Conservation (phyloP, 2,888 invertebrate genomes). For the Drosophila colorata region DNA sequence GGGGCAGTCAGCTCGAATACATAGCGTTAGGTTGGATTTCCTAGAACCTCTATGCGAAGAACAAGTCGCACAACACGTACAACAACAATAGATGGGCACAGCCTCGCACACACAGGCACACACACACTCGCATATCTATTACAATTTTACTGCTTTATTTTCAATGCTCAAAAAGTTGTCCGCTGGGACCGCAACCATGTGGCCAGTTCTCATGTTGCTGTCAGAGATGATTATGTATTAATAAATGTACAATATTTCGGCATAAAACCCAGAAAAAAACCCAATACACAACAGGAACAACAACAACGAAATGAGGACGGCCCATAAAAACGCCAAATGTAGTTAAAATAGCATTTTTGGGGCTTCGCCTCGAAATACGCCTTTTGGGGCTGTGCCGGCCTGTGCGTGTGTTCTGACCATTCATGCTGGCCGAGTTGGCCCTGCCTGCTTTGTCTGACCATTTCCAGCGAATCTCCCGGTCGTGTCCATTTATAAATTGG, state of each 20-base stretch:
- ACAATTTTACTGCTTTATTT: slow-evolving; percentile 75
- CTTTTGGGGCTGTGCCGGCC: slow-evolving; percentile 2
- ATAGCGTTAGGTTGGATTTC: slow-evolving; percentile 60
- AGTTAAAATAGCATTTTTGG: slow-evolving; percentile 71
- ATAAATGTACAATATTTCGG: slow-evolving; percentile 71
- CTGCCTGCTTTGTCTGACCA: slow-evolving; percentile 11
- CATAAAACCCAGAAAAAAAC: slow-evolving; percentile 31
- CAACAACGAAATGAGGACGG: slow-evolving; percentile 21
- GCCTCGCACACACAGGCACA: slow-evolving; percentile 10
- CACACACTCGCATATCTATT: slow-evolving; percentile 50
- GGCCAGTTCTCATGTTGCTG: slow-evolving; percentile 57
- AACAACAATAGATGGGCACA: slow-evolving; percentile 36
- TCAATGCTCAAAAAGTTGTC: slow-evolving; percentile 55
- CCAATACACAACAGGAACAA: not conserved
- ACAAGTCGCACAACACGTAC: slow-evolving; percentile 35
- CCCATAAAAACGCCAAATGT: slow-evolving; percentile 64
- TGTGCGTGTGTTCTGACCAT: slow-evolving; percentile 73
- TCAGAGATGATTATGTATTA: slow-evolving; percentile 73
- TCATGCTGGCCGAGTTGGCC: slow-evolving; percentile 25
- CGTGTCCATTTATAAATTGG: slow-evolving; percentile 48
- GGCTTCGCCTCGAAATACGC: slow-evolving; percentile 8
- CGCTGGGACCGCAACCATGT: slow-evolving; percentile 57
- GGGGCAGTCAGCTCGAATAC: slow-evolving; percentile 57
- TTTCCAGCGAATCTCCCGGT: slow-evolving; percentile 53
- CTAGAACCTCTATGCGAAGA: slow-evolving; percentile 60